phyloP scores from a whole-genome alignment of 2,888 invertebrate genomes.

The Aleiodes testaceus region DNA sequence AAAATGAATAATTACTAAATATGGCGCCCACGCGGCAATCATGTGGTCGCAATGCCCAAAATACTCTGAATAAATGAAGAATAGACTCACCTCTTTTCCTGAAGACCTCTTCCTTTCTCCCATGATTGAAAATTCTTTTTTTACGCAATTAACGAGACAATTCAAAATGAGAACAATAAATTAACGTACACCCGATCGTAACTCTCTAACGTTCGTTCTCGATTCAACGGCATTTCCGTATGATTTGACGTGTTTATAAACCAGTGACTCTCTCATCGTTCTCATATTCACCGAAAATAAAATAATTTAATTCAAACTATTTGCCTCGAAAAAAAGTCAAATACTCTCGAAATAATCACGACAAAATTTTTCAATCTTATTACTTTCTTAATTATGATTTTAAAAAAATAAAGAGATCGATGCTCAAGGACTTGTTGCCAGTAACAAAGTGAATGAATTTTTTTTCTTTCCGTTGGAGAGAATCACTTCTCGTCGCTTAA shows the following conservation, averaged over 20 bases:
- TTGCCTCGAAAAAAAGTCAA: background rate
- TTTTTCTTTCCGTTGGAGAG: slow-evolving; percentile 3
- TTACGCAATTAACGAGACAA: background rate
- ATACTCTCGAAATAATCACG: background rate
- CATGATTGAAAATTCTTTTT: background rate
- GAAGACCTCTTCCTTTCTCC: background rate
- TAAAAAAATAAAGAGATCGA: background rate
- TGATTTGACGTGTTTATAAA: slow-evolving; percentile 10
- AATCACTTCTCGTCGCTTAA: background rate
- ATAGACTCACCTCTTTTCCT: background rate
- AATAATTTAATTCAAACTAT: background rate
- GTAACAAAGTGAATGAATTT: slow-evolving; percentile 14
- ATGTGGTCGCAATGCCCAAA: background rate
- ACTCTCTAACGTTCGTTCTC: slow-evolving; percentile 3
- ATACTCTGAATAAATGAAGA: background rate
- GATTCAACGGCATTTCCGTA: background rate
- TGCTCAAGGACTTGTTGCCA: slow-evolving; percentile 24
- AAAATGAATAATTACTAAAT: background rate
- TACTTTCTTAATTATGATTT: background rate
- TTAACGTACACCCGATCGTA: slow-evolving; percentile 15
- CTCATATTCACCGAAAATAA: background rate
- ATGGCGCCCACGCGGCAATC: slow-evolving; percentile 23
- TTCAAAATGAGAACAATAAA: background rate
- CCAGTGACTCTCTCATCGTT: slow-evolving; percentile 19
- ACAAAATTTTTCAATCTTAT: background rate